Evolutionary conservation across 1,140 invertebrate genomes (phyloP), one percentile per base, ranked within the genome.

Genomic region (Rhyacophila brunnea): DNA sequence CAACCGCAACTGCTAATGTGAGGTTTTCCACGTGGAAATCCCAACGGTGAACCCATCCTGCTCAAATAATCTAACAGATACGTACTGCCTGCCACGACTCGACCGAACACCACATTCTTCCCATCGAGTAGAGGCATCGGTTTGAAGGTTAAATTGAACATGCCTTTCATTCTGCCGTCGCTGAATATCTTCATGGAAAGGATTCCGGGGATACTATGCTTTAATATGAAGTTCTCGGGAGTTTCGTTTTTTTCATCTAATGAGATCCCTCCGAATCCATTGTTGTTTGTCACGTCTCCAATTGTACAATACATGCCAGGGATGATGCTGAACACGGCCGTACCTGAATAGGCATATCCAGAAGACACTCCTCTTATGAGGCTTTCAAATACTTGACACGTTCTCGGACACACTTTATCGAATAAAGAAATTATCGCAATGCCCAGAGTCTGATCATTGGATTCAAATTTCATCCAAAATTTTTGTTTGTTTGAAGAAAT

Each of bases 71-170:
- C 43, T 23, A 58, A 23, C 4, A 50, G 44, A 14, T 28, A 14
- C 0, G 43, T 44, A 45, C 20, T 58, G 7, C 56, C 56, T 6
- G 14, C 17, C 10, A 58, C 43, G 17, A 58, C 50, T 53, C 76
- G 69, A n/a, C 76, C 76, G 60, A 78, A 78, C 4, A 78, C 76
- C 0, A 75, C 71, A 43, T 77, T 67, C 54, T 74, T 76, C 1
- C 71, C 72, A 52, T 78, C 70, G 18, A 78, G 70, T 46, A 77
- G 74, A 10, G 74, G 70, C 46, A 78, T 62, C 2, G 76, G 74
- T 44, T 76, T 78, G 57, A 78, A 78, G 48, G 75, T 74, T 4
- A 78, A 75, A 61, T 78, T 78, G 53, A 77, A 77, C 28, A 75
- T 74, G 1, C 74, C 76, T 15, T 59, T 69, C 11, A 55, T 55